Base-by-base conservation (phyloP, 1,140 invertebrate species). In the Contarinia nasturtii region DNA sequence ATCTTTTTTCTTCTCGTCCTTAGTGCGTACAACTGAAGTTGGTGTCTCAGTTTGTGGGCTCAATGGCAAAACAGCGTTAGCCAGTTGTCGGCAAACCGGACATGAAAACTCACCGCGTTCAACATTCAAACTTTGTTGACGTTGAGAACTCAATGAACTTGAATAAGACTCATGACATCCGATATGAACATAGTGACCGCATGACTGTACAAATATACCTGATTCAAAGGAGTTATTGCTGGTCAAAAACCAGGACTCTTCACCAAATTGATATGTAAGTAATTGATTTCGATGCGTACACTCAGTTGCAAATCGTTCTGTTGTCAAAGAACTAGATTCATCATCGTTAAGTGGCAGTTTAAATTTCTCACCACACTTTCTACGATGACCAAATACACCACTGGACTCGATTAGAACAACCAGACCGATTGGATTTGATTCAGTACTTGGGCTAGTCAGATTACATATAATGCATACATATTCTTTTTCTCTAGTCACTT, bases 401-500 rank as follows among this genome's bases (percentile, higher is more conserved):
- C 54, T 62, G 1, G 59, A 64, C 47, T 59, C 56, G 43, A 94
- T 73, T 44, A 94, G 71, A 47, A 90, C 86, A 4, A 93, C 86
- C 19, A 94, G 68, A 10, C 91, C 91, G 58, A 96, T 81, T 15
- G 89, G 90, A 65, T 89, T 82, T 11, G 83, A 76, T 54, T 82
- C 77, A 1, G 79, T 86, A 54, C 83, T 86, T 8, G 84, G 75
- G 38, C 86, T 81, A 45, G 83, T 86, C 67, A 88, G 85, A 67
- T 84, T 88, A 65, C 92, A 97, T 56, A 96, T 96, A 44, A 92
- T 89, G 70, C 93, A 97, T 62, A 94, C 86, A 63, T 92, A 95
- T 63, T 88, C 83, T 58, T 76, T 64, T 54, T 71, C 67, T 4
- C 66, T 55, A 34, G 76, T 63, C 76, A 77, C 59, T 69, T 79